Conservation (phyloP, 2,888 invertebrate genomes). For the Actias luna region DNA sequence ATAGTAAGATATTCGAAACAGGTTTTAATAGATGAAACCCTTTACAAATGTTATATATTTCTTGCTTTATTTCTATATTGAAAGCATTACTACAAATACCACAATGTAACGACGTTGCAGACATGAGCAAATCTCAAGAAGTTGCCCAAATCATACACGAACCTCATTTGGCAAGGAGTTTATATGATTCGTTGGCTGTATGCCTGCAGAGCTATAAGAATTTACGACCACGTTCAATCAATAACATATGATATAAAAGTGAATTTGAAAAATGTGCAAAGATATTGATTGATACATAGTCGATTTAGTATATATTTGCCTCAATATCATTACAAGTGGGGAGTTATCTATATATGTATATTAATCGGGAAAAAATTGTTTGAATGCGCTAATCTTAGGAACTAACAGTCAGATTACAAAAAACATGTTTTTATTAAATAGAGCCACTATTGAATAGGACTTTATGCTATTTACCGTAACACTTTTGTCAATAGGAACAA, state of each 20-base stretch:
- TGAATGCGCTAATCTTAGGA: no score
- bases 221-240: conserved; percentile 4
- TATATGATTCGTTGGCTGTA: conserved; percentile 3
- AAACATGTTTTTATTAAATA: no score
- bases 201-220: not conserved
- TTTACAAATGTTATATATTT: not conserved
- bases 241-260: not conserved
- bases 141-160: not conserved
- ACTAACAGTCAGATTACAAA: no score
- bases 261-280: not conserved
- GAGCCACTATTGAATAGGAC: no score
- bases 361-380: no score
- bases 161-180: conserved; percentile 9
- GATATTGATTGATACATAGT: not conserved
- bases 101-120: not conserved
- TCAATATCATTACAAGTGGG: no score
- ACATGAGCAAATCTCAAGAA: not conserved
- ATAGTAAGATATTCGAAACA: no score
- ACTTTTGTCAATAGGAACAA: no score
- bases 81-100: not conserved
- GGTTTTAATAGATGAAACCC: no score
- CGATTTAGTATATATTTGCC: no score
- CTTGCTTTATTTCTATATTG: not conserved
- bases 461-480: no score
- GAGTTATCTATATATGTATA: no score